Evolutionary conservation across 37 sponge, comb jelly and placozoan species (phyloP), one percentile per base, ranked within the genome.

Genomic region (Eunapius fragilis): DNA sequence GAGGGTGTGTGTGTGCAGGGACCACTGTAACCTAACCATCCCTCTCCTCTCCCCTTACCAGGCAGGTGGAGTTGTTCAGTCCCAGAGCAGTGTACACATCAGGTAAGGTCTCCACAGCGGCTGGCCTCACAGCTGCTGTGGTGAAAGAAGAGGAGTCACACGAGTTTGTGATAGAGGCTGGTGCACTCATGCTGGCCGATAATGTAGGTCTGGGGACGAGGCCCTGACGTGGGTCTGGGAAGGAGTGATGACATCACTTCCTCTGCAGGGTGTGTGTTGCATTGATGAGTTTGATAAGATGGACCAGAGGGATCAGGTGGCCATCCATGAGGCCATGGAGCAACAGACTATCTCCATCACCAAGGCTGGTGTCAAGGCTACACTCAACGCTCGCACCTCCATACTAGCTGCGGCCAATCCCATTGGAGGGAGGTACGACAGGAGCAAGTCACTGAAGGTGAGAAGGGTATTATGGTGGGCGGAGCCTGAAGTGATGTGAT

Each of bases 251-350:
- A 72, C 22, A 24, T 31, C 13, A 33, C 58, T 68, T 28, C 41
- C 80, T 50, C 35, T 26, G n/a, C 87, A 98, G 98, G 99, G 99
- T 86, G 96, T 99, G 73, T 99, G 99, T 67, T 99, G 99, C 81
- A 99, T 99, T 71, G 99, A 99, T 89, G 99, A 99, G 86, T 99
- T 99, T 90, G 99, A 99, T 58, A 99, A 99, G 93, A 99, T 99
- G 99, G 99, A 99, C 33, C 90, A 79, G 27, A 69, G 89, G 38
- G 99, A 99, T 82, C 99, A 99, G 73, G 97, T 97, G 32, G 99
- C 99, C 38, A 99, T 99, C 33, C 99, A 99, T 68, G 99, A 99
- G 77, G 97, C 97, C n/a, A 99, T 99, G 99, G 99, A 99, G 75
- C 99, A 99, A 74, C 99, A 99, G 89, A 99, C 99, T 79, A 97